phyloP scores from a whole-genome alignment of 2,797 vertebrate genomes.

The Scleropages formosus region DNA sequence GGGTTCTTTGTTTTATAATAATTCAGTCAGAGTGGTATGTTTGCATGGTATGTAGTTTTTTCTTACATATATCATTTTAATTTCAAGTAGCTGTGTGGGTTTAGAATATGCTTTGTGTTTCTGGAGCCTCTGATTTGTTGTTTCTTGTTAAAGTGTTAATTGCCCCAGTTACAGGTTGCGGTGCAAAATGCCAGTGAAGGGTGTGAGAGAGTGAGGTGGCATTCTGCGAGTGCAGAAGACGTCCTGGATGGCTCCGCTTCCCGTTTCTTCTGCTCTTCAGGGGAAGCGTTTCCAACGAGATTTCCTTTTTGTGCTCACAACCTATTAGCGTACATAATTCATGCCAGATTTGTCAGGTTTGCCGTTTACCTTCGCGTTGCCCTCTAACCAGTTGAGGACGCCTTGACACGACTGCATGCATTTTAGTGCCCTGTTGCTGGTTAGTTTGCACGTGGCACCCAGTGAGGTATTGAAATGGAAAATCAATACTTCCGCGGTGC shows the following conservation, averaged over 20 bases:
- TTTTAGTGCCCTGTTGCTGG: slow-evolving; percentile 12
- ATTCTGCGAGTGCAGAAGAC: slow-evolving; percentile 34
- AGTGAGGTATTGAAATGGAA: slow-evolving; percentile 13
- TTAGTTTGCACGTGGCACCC: not conserved
- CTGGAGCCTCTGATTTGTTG: slow-evolving; percentile 42
- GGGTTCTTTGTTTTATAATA: slow-evolving; percentile 42
- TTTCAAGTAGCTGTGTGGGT: not conserved
- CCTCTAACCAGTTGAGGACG: slow-evolving; percentile 13
- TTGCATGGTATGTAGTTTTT: not conserved
- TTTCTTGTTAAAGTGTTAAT: slow-evolving; percentile 51
- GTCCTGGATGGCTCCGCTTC: slow-evolving; percentile 24
- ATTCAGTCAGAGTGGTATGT: slow-evolving; percentile 6
- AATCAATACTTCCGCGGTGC: slow-evolving; percentile 13
- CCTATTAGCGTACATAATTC: slow-evolving; percentile 30
- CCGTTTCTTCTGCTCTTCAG: slow-evolving; percentile 46
- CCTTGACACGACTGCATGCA: slow-evolving; percentile 15
- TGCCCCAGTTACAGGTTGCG: slow-evolving; percentile 48
- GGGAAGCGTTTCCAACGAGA: slow-evolving; percentile 26
- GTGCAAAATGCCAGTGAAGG: slow-evolving; percentile 35
- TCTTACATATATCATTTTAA: not conserved
- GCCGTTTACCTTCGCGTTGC: slow-evolving; percentile 9
- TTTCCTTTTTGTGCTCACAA: slow-evolving; percentile 43
- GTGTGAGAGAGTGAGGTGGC: slow-evolving; percentile 26
- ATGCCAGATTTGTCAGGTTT: slow-evolving; percentile 13
- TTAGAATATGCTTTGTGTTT: slow-evolving; percentile 32